These are phyloP conservation scores for Platanista minor DNA, from an alignment of 2,113 vertebrate genomes.

Conservation along the genomic window DNA sequence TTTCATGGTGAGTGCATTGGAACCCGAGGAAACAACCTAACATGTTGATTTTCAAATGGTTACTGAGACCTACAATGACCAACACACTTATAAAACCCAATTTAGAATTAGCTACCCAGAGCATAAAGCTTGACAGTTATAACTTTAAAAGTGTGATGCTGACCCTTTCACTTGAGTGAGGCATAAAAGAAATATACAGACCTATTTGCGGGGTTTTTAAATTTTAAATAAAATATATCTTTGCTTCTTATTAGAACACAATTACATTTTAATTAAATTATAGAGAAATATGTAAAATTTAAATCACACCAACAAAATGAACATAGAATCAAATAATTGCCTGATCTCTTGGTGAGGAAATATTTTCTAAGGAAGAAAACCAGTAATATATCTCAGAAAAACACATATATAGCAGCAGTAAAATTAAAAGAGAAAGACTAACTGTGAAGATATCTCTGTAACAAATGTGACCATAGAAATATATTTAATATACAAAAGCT, in stretches of 20 bases:
- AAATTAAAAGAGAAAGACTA: not conserved
- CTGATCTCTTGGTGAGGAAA: not conserved
- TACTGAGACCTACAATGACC: not conserved
- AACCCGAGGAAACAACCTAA: not conserved
- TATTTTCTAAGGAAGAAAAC: not conserved
- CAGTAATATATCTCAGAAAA: not conserved
- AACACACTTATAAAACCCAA: not conserved
- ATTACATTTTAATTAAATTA: not conserved
- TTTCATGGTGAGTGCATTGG: not conserved
- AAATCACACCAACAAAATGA: not conserved
- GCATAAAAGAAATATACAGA: accelerated
- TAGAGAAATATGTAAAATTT: not conserved
- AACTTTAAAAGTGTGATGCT: accelerated
- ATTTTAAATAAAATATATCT: not conserved
- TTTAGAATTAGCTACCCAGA: not conserved
- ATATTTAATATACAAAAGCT: no score
- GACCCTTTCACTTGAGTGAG: not conserved
- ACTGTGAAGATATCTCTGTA: not conserved
- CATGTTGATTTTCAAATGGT: not conserved
- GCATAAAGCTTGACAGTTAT: accelerated
- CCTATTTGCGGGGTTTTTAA: not conserved
- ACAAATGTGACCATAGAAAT: not conserved
- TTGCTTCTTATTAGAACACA: not conserved
- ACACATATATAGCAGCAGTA: not conserved
- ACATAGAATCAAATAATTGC: not conserved